Evolutionary conservation across 92 coral and sea anemone genomes (phyloP), one percentile per base, ranked within the genome.

Genomic region (Umimayanthus kanabou): DNA sequence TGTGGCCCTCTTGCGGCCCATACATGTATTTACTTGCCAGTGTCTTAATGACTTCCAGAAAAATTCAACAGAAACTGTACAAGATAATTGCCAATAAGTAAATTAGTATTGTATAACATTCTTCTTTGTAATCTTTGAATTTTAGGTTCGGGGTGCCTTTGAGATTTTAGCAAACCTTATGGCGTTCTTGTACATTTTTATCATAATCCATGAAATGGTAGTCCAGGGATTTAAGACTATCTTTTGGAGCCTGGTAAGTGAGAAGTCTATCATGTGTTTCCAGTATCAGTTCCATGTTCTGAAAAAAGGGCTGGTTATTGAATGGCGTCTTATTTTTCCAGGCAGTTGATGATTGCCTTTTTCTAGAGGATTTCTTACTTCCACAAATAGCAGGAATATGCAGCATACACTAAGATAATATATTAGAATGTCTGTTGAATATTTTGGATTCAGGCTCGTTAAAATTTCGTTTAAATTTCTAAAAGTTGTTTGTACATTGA

Each of bases 151-250:
- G 30, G 94, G 88, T 40, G 94, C 88, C 53, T 90, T 95, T 88
- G 98, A 95, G 45, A 85, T 95, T 76, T 79, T 95, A 82, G 89
- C 96, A 9, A 86, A 70, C 87, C 4, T 93, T 20, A 91, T 93
- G 93, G 96, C 98, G 4, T 25, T 95, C 14, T 42, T 90, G 30
- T 95, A 89, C 86, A 92, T 95, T 20, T n/a, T 91, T 16, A 84
- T 93, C 25, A 67, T 95, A 30, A 90, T 91, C 43, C 89, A 91
- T 25, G 96, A 95, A 77, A 89, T 93, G 91, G 77, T 87, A 30
- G 77, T 88, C 40, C 98, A 95, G 74, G 96, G 96, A 72, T 76
- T 91, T 70, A 95, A 86, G 69, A 88, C 96, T 1, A 94, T 95
- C 16, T 91, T 88, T 70, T 89, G 91, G 88, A 94, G 92, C 47